Percentiles rank a stretch among this genome's conserved stretches.
Evolutionary conservation across 2,113 vertebrate genomes (phyloP).

Genomic region (Erythrolamprus reginae): DNA sequence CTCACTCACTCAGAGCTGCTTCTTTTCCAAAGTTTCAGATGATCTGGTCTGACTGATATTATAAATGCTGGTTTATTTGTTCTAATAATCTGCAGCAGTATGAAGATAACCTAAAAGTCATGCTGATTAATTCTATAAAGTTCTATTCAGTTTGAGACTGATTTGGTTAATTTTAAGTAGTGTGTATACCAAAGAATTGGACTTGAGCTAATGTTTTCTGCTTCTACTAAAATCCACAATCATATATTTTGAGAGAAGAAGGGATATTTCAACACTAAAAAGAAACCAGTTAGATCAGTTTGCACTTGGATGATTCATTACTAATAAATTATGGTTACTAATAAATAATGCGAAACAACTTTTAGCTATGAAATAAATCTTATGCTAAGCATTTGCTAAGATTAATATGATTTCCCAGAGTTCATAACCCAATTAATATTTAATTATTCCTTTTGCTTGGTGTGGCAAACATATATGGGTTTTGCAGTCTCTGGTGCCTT

Average conservation of each 20-base stretch:
- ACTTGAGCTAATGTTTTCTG: neutral
- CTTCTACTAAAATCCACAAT: neutral
- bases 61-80: neutral
- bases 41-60: neutral
- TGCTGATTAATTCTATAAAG: neutral
- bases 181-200: too few species aligned
- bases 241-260: neutral
- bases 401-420: neutral
- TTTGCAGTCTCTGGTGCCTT: neutral
- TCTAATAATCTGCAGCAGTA: neutral
- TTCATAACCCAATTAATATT: neutral
- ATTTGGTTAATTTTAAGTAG: neutral
- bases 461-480: neutral
- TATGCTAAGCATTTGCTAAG: neutral
- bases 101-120: neutral
- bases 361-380: neutral
- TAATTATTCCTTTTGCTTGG: neutral
- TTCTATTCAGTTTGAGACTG: conserved; percentile 3
- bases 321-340: neutral
- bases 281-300: neutral
- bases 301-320: neutral
- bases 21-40: neutral
- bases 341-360: neutral
- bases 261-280: neutral
- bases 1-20: neutral